Evolutionary conservation across 2,797 vertebrate genomes (phyloP), one percentile per base, ranked within the genome.

Genomic region (Xiphorhynchus erythropygius): DNA sequence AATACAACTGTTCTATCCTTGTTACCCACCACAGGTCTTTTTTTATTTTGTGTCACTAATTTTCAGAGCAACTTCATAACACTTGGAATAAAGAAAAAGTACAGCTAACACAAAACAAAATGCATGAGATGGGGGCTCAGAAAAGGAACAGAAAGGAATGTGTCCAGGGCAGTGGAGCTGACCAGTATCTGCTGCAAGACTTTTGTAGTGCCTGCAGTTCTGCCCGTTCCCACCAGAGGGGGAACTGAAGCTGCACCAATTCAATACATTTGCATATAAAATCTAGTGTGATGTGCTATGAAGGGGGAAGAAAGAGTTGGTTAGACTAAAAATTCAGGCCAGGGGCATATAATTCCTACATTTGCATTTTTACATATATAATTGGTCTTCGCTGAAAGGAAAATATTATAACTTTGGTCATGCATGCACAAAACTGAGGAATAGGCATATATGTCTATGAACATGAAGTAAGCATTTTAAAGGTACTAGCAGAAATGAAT

Each of bases 151-250:
- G 52, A 76, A 57, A n/a, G 12, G 5, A 13, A 9, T 10, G 0
- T 57, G 78, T 49, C 52, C n/a, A 47, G 24, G 30, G 17, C 13
- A n/a, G 15, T 2, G 35, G 32, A 39, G 63, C 15, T 27, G 39
- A 46, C 22, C 4, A 7, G 3, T 1, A 28, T 6, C 15, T 41
- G 25, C 47, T 47, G 7, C 18, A 52, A n/a, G 1, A 3, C 4
- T 87, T 52, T 15, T 12, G 10, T 19, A 32, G 27, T 5, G 23
- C 44, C 64, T 97, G 97, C 94, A 96, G 76, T 97, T 97, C 95
- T 93, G 53, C 25, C 42, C 33, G 15, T 93, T 92, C 49, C 97
- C 98, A 98, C 91, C 93, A 98, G 98, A 98, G 97, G 98, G 97
- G 73, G 94, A 41, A 93, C 84, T 35, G 78, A 97, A 95, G 73